phyloP scores from a whole-genome alignment of 2,113 vertebrate genomes.

The Heptranchias perlo region DNA sequence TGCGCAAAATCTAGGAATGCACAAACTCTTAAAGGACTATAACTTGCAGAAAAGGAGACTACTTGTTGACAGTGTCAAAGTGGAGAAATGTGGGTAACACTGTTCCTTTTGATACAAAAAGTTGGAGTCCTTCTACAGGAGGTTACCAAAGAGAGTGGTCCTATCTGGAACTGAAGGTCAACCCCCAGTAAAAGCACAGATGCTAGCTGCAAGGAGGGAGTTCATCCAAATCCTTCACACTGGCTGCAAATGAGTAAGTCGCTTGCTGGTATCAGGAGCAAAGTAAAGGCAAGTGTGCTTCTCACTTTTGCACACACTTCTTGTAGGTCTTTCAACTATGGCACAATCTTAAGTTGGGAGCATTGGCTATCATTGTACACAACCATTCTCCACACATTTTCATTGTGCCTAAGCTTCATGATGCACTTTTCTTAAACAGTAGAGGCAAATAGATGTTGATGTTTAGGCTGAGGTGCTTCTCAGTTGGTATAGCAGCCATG shows the following conservation, averaged over 20 bases:
- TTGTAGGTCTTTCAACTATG: background rate
- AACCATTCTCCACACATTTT: background rate
- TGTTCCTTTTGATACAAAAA: background rate
- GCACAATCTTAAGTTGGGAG: background rate
- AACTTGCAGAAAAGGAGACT: background rate
- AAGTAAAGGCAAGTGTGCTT: background rate
- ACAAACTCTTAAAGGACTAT: background rate
- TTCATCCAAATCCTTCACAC: background rate
- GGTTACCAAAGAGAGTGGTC: background rate
- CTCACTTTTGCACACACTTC: background rate
- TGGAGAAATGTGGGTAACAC: background rate
- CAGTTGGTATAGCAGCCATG: background rate
- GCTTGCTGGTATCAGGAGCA: background rate
- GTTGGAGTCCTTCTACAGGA: background rate
- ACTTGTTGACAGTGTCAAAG: background rate
- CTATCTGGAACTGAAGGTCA: too few relatives aligned
- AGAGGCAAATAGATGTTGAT: background rate
- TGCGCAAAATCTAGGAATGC: background rate
- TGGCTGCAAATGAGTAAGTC: background rate
- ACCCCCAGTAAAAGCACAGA: background rate
- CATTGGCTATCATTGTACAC: background rate
- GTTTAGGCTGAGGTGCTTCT: background rate
- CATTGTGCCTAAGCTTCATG: background rate
- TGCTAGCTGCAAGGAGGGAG: background rate
- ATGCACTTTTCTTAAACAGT: background rate